Evolutionary conservation across 2,888 invertebrate species (phyloP).

Genomic region (Conomelus anceps): DNA sequence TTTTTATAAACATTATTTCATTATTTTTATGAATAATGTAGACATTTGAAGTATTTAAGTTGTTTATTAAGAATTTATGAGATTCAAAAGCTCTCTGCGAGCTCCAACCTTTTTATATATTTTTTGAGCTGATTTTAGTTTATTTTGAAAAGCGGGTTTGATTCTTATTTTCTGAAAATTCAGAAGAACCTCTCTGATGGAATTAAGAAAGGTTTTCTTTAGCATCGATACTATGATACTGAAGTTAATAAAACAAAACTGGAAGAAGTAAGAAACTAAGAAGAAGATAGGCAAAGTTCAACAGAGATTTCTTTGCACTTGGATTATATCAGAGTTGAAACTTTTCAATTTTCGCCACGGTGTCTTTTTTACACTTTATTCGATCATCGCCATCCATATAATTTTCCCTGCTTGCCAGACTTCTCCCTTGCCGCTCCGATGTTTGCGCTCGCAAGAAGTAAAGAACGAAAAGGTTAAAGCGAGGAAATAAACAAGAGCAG

Average conservation of each 20-base stretch:
- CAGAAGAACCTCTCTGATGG: not conserved
- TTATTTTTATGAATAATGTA: too few species aligned
- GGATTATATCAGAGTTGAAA: slow-evolving; percentile 9
- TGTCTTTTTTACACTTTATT: not conserved
- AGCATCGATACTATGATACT: not conserved
- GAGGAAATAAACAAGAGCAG: not conserved
- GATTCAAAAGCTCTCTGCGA: too few species aligned
- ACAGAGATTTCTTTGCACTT: not conserved
- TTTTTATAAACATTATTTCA: too few species aligned
- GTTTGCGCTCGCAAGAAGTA: not conserved
- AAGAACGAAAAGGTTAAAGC: not conserved
- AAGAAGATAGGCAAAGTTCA: slow-evolving; percentile 3
- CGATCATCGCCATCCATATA: not conserved
- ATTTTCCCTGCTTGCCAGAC: not conserved
- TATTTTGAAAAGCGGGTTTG: not conserved
- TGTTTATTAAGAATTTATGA: too few species aligned
- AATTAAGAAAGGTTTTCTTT: not conserved
- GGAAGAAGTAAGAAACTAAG: not conserved
- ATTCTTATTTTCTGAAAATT: not conserved
- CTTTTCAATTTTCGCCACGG: slow-evolving; percentile 1
- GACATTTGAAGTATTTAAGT: too few species aligned
- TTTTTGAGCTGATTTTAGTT: not conserved
- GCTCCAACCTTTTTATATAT: not conserved
- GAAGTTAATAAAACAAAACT: slow-evolving; percentile 12
- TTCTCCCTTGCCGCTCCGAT: not conserved